These are phyloP conservation scores for Notodonta dromedarius DNA, from an alignment of 2,888 invertebrate genomes.

Conservation along the genomic window DNA sequence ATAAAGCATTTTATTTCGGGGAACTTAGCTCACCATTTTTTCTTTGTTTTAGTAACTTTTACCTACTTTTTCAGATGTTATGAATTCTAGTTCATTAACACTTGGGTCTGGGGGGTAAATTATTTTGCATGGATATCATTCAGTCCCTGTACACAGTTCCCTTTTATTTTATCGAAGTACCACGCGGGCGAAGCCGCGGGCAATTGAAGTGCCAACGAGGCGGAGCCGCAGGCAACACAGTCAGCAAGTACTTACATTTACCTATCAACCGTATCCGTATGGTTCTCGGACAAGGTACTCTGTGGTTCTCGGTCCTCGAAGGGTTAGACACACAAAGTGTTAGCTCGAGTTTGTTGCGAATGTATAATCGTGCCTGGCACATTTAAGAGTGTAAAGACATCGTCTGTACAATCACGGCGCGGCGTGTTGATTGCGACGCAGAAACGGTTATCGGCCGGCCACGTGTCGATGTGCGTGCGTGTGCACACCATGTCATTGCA, in stretches of 20 bases:
- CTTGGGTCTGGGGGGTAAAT: neutral
- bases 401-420: conserved; percentile 27
- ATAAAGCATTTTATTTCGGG: conserved; percentile 24
- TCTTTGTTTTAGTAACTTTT: conserved; percentile 9
- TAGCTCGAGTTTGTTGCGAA: neutral
- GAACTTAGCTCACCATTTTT: conserved; percentile 12
- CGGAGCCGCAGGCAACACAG: no score
- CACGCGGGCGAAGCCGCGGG: no score
- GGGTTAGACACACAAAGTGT: conserved; percentile 7
- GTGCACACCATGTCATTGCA: conserved; percentile 49
- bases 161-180: no score
- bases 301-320: conserved; percentile 12
- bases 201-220: no score
- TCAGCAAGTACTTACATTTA: no score
- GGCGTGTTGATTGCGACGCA: conserved; percentile 52
- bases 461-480: conserved; percentile 69
- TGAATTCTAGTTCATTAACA: conserved; percentile 1
- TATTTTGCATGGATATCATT: no score
- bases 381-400: conserved; percentile 44
- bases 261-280: no score
- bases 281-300: no score
- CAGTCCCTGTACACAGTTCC: no score
- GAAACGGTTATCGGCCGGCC: conserved; percentile 57
- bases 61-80: conserved; percentile 4
- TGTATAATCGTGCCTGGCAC: conserved; percentile 21